Evolutionary conservation across 2,888 invertebrate species (phyloP), one percentile per base, ranked within the genome.

Genomic region (Synanthedon tipuliformis): DNA sequence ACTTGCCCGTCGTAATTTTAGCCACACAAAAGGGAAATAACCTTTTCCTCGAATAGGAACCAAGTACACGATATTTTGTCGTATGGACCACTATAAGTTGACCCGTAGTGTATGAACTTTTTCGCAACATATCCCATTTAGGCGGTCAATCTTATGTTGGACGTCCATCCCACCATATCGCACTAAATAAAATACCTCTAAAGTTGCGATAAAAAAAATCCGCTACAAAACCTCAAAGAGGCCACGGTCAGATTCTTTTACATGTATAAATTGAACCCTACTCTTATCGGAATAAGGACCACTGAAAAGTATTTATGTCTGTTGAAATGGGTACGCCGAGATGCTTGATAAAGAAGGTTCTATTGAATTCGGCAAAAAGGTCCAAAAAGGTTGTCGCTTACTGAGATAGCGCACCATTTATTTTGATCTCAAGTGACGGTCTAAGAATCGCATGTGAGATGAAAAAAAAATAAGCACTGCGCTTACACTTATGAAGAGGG

Each of bases 361-460:
- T 70, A 75, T 77, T 75, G 76, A 76, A 76, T 73, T 64, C 68
- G 65, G 62, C 59, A 63, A 72, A 73, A 73, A 66, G 71, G 66
- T 64, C 67, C 57, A 59, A 67, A 61, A 65, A 65, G 71, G 34
- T 18, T 50, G 23, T 18, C 50, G 27, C 13, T 51, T 40, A 40
- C 51, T 10, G 40, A 51, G 27, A 65, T 66, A 63, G 61, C 59
- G 56, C 57, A 64, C 71, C 70, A 72, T 74, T 72, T 74, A 74
- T 73, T 72, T 70, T 65, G 71, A 73, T 73, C 69, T 65, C 55
- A 59, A 65, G 63, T 66, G 71, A 68, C 70, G 62, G 65, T 69
- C 62, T 55, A 59, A 57, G 45, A 54, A 52, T 55, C 45, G 45
- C 13, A 45, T 45, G 55, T 34, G 56, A 50, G 40, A 52, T 60